A percentile compares a stretch with the other conserved stretches of the same genome.
Evolutionary conservation across 2,797 vertebrate species (phyloP).

Genomic region (Syngnathus rostellatus): DNA sequence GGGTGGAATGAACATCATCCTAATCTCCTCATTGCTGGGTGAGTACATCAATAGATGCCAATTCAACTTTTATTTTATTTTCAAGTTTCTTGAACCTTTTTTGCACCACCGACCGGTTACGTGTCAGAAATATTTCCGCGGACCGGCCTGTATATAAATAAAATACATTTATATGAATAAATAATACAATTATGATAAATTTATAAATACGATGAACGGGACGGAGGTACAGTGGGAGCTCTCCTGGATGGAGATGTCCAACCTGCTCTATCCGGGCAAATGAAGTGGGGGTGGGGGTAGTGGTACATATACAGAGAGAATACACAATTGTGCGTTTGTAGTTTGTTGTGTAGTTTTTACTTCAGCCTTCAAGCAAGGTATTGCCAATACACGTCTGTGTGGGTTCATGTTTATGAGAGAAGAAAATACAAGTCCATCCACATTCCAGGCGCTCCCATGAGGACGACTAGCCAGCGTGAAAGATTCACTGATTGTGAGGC

Average conservation of each 20-base stretch:
- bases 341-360: not conserved
- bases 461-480: constrained; percentile 37
- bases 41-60: constrained; percentile 26
- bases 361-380: not conserved
- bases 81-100: too few species aligned
- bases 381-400: not conserved
- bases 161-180: too few species aligned
- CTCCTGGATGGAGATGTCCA: constrained; percentile 72
- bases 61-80: not conserved
- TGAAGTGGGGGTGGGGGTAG: constrained; percentile 6
- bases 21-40: constrained; percentile 44
- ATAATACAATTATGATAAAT: too few species aligned
- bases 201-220: constrained; percentile 15
- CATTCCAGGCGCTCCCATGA: constrained; percentile 49
- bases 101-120: too few species aligned
- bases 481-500: constrained; percentile 47
- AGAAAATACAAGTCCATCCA: constrained; percentile 15
- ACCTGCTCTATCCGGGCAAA: constrained; percentile 50
- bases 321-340: too few species aligned
- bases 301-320: too few species aligned
- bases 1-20: constrained; percentile 25
- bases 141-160: too few species aligned
- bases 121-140: too few species aligned
- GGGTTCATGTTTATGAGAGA: constrained; percentile 6
- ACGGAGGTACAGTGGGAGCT: constrained; percentile 72